These are phyloP conservation scores for Seira ritae DNA, from an alignment of 2,888 invertebrate genomes.

Conservation along the genomic window DNA sequence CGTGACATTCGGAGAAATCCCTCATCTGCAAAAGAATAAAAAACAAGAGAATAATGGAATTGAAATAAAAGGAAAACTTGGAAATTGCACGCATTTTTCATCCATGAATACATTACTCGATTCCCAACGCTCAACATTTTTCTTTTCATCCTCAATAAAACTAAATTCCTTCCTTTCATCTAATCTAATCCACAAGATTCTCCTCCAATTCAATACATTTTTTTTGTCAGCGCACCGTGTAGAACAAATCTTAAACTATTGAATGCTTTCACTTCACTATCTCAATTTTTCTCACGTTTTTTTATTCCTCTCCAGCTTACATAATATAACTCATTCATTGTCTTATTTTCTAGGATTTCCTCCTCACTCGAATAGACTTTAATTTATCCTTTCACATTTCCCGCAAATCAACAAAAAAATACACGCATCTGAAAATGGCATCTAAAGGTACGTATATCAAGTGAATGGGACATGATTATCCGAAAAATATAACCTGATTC, in stretches of 20 bases:
- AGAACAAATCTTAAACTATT: constrained; percentile 16
- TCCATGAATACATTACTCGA: background rate
- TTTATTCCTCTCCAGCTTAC: background rate
- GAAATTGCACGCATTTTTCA: constrained; percentile 23
- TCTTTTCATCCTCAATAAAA: background rate
- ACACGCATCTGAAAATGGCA: background rate
- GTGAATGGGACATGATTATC: background rate
- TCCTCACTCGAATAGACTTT: background rate
- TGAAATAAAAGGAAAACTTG: constrained; percentile 11
- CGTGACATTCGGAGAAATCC: constrained; percentile 74
- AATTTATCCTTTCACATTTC: background rate
- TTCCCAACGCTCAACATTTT: background rate
- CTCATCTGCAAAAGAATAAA: constrained; percentile 70
- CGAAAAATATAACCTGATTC: background rate
- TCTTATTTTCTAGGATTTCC: constrained; percentile 2
- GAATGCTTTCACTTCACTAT: constrained; percentile 1
- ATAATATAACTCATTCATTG: background rate
- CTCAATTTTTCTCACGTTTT: constrained; percentile 22
- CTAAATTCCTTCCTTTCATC: background rate
- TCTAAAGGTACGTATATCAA: too few relatives aligned
- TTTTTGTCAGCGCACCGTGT: background rate
- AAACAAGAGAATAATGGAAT: constrained; percentile 10
- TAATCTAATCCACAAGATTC: constrained; percentile 7
- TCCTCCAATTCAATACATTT: constrained; percentile 8
- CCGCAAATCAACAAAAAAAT: background rate